Evolutionary conservation across 2,797 vertebrate genomes (phyloP).

Genomic region (Anguilla megastoma): DNA sequence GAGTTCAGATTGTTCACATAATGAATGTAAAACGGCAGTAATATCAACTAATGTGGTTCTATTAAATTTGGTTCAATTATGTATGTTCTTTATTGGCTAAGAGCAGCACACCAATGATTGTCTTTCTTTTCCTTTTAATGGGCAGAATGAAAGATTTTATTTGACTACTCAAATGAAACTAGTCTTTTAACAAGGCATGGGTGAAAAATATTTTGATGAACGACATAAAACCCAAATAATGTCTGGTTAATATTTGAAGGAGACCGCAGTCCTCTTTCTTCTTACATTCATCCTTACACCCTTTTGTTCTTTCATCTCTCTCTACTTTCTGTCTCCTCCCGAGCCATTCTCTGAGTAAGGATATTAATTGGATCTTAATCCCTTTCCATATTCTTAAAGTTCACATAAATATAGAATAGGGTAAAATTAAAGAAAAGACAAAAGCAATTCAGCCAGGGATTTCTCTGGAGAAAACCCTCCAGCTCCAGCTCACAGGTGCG

Average conservation of each 20-base stretch:
- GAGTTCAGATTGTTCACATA: neutral
- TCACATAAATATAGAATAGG: neutral
- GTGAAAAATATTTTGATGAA: neutral
- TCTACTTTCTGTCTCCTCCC: neutral
- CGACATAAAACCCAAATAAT: neutral
- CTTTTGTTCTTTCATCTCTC: neutral
- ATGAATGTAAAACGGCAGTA: neutral
- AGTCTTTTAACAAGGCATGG: neutral
- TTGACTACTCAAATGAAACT: neutral
- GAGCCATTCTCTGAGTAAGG: neutral
- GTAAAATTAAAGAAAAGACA: neutral
- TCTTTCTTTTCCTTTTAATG: neutral
- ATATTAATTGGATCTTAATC: neutral
- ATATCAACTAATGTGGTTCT: neutral
- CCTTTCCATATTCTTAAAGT: neutral
- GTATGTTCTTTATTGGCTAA: neutral
- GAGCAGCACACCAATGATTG: neutral
- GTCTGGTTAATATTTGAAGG: neutral
- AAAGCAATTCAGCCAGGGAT: neutral
- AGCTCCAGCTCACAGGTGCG: neutral
- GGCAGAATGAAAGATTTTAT: neutral
- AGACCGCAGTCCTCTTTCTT: neutral
- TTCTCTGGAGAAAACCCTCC: neutral
- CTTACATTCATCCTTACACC: neutral
- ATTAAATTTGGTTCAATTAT: neutral